Percentiles rank a stretch among this genome's conserved stretches.
These are phyloP conservation scores for Pterocles burchelli DNA, from an alignment of 2,113 vertebrate species.

Conservation along the genomic window DNA sequence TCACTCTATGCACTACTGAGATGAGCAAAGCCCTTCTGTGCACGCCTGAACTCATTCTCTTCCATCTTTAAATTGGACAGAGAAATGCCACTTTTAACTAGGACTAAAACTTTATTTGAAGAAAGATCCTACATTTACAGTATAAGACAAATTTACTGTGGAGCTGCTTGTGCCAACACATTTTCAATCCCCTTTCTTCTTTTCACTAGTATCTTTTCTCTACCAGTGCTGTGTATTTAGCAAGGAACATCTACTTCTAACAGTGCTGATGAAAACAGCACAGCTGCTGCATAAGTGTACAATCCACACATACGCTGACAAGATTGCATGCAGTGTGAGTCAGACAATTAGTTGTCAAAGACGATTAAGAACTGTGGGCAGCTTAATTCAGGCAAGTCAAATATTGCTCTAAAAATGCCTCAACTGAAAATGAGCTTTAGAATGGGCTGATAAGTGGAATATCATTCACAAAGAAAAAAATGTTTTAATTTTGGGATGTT, in stretches of 20 bases:
- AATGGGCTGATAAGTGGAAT: background rate
- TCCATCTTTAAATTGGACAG: background rate
- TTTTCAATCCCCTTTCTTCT: background rate
- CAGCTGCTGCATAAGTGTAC: background rate
- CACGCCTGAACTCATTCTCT: background rate
- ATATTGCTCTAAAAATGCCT: background rate
- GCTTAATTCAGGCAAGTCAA: conserved; percentile 10
- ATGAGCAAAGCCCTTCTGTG: background rate
- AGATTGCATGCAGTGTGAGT: background rate
- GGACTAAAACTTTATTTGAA: background rate
- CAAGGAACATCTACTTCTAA: background rate
- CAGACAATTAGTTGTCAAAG: background rate
- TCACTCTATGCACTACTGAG: background rate
- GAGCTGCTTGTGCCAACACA: background rate
- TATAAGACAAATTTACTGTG: background rate
- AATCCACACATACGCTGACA: background rate
- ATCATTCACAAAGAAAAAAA: background rate
- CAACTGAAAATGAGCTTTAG: background rate
- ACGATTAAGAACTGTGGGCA: background rate
- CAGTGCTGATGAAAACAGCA: background rate
- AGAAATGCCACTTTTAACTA: background rate
- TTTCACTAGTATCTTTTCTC: background rate
- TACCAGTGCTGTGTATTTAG: background rate
- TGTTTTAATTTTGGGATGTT: background rate
- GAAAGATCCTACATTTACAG: background rate